phyloP scores from a whole-genome alignment of 2,113 vertebrate species.

The Tor tambroides region DNA sequence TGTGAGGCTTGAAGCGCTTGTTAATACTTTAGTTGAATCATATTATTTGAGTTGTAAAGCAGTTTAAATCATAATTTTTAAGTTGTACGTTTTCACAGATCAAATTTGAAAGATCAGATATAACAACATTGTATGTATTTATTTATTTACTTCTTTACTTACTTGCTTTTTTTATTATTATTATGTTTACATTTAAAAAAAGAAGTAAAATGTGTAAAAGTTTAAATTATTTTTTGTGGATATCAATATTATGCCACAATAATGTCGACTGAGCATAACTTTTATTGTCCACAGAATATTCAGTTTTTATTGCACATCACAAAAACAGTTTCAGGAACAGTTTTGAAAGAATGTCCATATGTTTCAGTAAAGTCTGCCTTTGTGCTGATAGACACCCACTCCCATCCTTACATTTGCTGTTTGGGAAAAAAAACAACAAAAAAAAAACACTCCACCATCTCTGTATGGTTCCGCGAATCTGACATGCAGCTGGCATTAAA shows the following conservation, averaged over 20 bases:
- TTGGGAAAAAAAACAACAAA: not conserved
- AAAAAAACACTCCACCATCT: slow-evolving; percentile 5
- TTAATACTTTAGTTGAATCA: too few relatives aligned
- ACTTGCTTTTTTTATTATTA: too few relatives aligned
- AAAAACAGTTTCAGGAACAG: slow-evolving; percentile 39
- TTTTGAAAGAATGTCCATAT: slow-evolving; percentile 47
- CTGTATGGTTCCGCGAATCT: not conserved
- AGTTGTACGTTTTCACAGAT: not conserved
- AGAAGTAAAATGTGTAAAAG: too few relatives aligned
- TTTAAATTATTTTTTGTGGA: too few relatives aligned
- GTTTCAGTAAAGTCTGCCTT: slow-evolving; percentile 7
- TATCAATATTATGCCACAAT: too few relatives aligned
- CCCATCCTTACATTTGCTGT: slow-evolving; percentile 25
- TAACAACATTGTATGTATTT: not conserved
- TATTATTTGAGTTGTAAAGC: not conserved
- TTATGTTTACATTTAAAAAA: too few relatives aligned
- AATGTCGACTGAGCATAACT: not conserved
- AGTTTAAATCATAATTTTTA: not conserved
- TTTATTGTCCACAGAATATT: not conserved
- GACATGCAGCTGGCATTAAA: not conserved
- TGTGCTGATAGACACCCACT: slow-evolving; percentile 45
- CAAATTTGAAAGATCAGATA: not conserved
- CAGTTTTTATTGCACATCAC: slow-evolving; percentile 43
- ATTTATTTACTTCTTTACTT: too few relatives aligned
- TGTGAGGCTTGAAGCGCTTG: not conserved